Base-by-base conservation (phyloP, 2,113 vertebrate genomes). In the Boleophthalmus pectinirostris region DNA sequence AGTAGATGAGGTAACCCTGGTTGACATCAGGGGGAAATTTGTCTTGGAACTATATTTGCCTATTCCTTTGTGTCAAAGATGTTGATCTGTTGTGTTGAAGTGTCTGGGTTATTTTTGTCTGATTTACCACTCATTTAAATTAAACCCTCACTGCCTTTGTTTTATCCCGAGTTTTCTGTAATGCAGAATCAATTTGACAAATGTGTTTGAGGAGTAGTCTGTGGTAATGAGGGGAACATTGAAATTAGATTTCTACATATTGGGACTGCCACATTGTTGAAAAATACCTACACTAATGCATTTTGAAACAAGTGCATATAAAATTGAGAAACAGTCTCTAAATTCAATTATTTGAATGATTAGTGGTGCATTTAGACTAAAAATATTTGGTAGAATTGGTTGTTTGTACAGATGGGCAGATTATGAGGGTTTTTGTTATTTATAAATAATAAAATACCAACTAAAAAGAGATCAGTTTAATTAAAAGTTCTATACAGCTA, bases 401-500 rank as follows among this genome's bases (percentile, higher is more conserved):
- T n/a, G n/a, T n/a, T n/a, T n/a, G n/a, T n/a, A n/a, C n/a, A n/a
- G n/a, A n/a, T n/a, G 20, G 4, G n/a, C 8, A 54, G 51, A n/a
- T n/a, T n/a, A n/a, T n/a, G n/a, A n/a, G n/a, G n/a, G 51, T 3
- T n/a, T 10, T 54, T 54, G 12, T n/a, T n/a, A 14, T 54, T 8
- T 9, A 57, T 12, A 57, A 57, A 57, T 24, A 24, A 64, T 8
- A 64, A 38, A 38, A 20, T 4, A 29, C 29, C 2, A 64, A 45
- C 13, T 53, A 45, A 16, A 38, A 33, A 72, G 82, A 57, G 76
- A 80, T 43, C 51, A 57, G 70, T 89, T 90, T 90, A 88, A 90
- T 90, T 88, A 84, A 89, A 91, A 87, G 82, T 80, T 85, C 85
- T 91, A 63, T 91, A 91, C 89, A 92, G 82, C 75, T 85, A 82